Conservation (phyloP, 2,113 vertebrate genomes). For the Rafetus swinhoei region DNA sequence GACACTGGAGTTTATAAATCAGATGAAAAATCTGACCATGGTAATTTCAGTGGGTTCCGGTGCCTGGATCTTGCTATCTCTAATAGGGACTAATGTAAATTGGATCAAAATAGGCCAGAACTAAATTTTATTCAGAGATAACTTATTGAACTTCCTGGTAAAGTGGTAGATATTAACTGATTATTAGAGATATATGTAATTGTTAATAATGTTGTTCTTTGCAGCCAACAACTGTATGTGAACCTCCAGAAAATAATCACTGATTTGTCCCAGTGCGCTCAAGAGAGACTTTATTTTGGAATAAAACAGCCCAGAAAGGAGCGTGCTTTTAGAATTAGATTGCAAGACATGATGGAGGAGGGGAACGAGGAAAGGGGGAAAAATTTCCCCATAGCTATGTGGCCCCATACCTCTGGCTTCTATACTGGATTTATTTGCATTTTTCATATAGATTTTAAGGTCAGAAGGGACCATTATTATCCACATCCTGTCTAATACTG, state of each 20-base stretch:
- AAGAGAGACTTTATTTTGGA: background rate
- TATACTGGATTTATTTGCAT: background rate
- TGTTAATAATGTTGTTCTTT: constrained; percentile 20
- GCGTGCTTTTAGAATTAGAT: background rate
- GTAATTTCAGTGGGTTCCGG: background rate
- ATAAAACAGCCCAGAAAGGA: background rate
- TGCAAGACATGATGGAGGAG: background rate
- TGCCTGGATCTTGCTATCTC: constrained; percentile 20
- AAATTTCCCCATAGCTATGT: background rate
- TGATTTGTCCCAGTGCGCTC: background rate
- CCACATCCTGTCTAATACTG: background rate
- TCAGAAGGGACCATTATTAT: background rate
- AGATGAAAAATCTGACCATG: constrained; percentile 7
- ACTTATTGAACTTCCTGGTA: background rate
- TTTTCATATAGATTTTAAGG: background rate
- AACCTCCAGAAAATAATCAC: background rate
- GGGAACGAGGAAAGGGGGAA: accelerated
- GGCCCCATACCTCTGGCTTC: background rate
- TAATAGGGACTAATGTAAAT: background rate
- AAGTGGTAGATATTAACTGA: background rate
- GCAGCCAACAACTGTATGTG: background rate
- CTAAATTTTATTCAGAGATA: constrained; percentile 11
- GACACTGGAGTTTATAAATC: constrained; percentile 44
- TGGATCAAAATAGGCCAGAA: background rate
- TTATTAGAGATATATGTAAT: background rate